Evolutionary conservation across 92 coral and sea anemone genomes (phyloP).

Genomic region (Parazoanthus atlanticus): DNA sequence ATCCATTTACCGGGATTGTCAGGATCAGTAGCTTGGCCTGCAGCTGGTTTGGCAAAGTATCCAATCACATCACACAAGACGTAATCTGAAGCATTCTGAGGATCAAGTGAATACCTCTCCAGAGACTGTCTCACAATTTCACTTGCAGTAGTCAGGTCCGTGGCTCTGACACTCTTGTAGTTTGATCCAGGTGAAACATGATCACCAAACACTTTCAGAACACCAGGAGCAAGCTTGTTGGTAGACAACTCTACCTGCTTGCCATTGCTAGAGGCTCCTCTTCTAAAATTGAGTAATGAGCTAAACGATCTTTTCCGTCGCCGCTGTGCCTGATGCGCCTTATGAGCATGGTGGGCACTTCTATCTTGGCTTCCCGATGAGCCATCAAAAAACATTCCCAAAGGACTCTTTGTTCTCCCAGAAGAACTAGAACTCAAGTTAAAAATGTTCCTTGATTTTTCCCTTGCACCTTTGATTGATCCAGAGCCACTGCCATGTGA

Average conservation of each 20-base stretch:
- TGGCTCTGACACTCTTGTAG: conserved; percentile 95
- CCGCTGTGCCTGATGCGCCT: conserved; percentile 62
- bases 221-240: conserved; percentile 92
- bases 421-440: conserved; percentile 55
- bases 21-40: conserved; percentile 25
- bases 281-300: conserved; percentile 72
- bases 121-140: conserved; percentile 92
- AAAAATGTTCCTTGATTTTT: conserved; percentile 63
- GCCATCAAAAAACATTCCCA: conserved; percentile 87
- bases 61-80: conserved; percentile 97
- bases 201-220: conserved; percentile 93
- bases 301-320: conserved; percentile 86
- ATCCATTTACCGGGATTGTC: conserved; percentile 79
- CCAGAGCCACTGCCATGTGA: conserved; percentile 43
- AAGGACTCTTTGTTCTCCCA: conserved; percentile 58
- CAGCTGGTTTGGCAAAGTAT: conserved; percentile 66
- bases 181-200: conserved; percentile 95
- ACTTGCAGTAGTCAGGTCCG: conserved; percentile 83
- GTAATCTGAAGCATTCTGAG: conserved; percentile 77
- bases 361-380: conserved; percentile 52
- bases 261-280: conserved; percentile 46
- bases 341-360: conserved; percentile 78
- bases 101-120: conserved; percentile 78
- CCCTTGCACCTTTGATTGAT: conserved; percentile 63
- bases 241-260: conserved; percentile 88